These are phyloP conservation scores for Tinea trinotella DNA, from an alignment of 2,888 invertebrate genomes.

Conservation along the genomic window DNA sequence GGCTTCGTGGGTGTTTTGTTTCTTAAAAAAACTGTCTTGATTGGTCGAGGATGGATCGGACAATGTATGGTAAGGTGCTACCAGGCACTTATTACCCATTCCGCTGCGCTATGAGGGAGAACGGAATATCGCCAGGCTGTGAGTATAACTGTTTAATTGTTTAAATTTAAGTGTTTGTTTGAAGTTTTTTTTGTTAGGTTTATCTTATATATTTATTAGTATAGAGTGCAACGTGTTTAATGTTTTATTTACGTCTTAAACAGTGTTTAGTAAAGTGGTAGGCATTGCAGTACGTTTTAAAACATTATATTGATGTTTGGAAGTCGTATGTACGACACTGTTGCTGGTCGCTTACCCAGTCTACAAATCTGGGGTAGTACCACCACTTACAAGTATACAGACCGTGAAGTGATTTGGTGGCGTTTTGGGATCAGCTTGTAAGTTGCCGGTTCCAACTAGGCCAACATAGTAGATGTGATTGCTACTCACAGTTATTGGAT, in stretches of 20 bases:
- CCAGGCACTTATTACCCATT: slow-evolving; percentile 90
- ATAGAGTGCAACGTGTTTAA: slow-evolving; percentile 34
- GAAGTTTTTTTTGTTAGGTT: neutral
- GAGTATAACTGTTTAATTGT: slow-evolving; percentile 67
- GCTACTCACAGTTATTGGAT: no score
- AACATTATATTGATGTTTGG: no score
- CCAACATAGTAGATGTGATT: no score
- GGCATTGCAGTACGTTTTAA: no score
- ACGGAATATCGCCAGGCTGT: slow-evolving; percentile 90
- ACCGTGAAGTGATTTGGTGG: no score
- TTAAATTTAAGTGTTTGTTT: slow-evolving; percentile 13
- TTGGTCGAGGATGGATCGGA: slow-evolving; percentile 82
- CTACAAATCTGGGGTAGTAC: no score
- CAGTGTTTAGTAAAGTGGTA: neutral
- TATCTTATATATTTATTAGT: slow-evolving; percentile 37
- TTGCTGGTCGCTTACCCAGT: no score
- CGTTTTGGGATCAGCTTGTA: no score
- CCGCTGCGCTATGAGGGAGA: slow-evolving; percentile 84
- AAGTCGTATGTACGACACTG: no score
- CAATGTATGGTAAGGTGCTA: slow-evolving; percentile 91
- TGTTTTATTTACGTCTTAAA: slow-evolving; percentile 27
- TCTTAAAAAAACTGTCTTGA: slow-evolving; percentile 48
- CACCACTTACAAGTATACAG: no score
- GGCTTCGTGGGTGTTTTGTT: slow-evolving; percentile 59
- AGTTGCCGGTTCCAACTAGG: no score